Conservation (phyloP, 1,140 invertebrate genomes). For the Aphaenogaster floridana region DNA sequence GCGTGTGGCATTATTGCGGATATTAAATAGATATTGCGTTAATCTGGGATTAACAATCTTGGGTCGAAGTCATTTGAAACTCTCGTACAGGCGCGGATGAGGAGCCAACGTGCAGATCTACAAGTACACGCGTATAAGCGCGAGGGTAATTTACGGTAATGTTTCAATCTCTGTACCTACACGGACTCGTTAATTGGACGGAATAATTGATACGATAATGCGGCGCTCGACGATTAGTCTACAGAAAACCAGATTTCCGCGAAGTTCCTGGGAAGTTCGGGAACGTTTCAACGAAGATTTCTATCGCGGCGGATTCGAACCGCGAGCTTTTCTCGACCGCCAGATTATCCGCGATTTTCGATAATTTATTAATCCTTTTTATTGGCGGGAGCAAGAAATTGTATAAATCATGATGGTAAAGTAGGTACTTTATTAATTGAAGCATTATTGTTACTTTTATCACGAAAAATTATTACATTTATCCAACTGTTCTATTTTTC, state of each 20-base stretch:
- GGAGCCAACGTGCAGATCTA: background rate
- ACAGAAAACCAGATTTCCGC: constrained; percentile 42
- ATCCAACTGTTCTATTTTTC: background rate
- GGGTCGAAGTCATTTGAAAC: constrained; percentile 52
- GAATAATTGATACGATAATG: constrained; percentile 79
- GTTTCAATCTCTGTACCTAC: constrained; percentile 76
- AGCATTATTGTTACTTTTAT: background rate
- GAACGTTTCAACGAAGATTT: constrained; percentile 36
- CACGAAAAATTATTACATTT: background rate
- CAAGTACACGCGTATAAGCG: constrained; percentile 32
- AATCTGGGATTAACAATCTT: constrained; percentile 45
- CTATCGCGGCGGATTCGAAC: constrained; percentile 14
- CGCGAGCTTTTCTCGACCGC: background rate
- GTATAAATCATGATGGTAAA: background rate
- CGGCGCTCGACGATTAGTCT: constrained; percentile 53
- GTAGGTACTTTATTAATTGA: background rate
- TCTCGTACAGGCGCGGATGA: constrained; percentile 9
- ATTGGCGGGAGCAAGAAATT: background rate
- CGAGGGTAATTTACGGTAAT: constrained; percentile 74
- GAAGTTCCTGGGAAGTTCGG: constrained; percentile 38
- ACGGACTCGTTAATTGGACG: constrained; percentile 74
- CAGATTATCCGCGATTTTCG: constrained; percentile 18
- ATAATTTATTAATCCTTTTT: constrained; percentile 16
- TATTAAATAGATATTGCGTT: constrained; percentile 39
- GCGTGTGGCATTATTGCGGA: background rate